Percentiles rank a stretch among this genome's conserved stretches.
Conservation (phyloP, 2,113 vertebrate genomes). For the Loxodonta africana region DNA sequence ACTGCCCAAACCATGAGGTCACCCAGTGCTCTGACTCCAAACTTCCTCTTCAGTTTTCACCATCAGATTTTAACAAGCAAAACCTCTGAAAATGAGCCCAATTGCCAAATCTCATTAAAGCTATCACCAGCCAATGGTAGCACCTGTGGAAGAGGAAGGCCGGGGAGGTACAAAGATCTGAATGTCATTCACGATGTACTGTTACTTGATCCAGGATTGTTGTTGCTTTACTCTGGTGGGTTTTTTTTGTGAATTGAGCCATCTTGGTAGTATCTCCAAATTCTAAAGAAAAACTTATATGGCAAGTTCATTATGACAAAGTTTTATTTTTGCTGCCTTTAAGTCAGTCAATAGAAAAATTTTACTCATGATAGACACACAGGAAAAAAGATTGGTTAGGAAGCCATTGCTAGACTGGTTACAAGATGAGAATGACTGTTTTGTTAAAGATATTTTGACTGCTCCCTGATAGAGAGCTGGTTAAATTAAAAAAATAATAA, state of each 20-base stretch:
- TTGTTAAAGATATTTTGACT: neutral
- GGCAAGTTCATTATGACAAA: neutral
- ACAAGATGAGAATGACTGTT: neutral
- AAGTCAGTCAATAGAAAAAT: conserved; percentile 10
- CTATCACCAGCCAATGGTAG: neutral
- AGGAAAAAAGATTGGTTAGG: neutral
- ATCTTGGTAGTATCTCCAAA: neutral
- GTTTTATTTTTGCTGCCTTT: conserved; percentile 43
- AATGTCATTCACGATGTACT: neutral
- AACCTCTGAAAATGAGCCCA: neutral
- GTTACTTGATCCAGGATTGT: neutral
- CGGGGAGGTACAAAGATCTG: neutral
- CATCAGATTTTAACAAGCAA: neutral
- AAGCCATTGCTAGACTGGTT: conserved; percentile 9
- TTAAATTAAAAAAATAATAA: neutral
- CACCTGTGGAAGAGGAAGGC: neutral
- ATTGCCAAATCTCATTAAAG: neutral
- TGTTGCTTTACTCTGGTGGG: neutral
- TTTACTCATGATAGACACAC: neutral
- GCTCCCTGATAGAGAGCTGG: neutral
- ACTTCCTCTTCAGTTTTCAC: conserved; percentile 4
- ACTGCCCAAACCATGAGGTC: neutral
- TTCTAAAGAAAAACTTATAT: neutral
- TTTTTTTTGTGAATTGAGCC: neutral
- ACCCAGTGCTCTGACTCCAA: neutral